Evolutionary conservation across 2,888 invertebrate genomes (phyloP).

Genomic region (Odontocolon sp.): DNA sequence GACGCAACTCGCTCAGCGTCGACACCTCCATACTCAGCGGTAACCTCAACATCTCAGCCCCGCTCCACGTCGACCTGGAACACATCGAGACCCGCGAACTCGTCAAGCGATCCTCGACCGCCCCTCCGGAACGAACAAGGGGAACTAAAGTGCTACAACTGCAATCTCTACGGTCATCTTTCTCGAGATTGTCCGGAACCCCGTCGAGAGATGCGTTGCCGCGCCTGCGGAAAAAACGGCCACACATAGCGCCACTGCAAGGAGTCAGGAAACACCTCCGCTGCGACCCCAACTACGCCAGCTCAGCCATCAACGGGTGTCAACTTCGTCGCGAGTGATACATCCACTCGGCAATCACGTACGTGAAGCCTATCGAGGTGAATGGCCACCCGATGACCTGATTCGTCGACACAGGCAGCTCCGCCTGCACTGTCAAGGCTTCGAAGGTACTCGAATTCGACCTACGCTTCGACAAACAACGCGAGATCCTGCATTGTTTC

Average conservation of each 20-base stretch:
- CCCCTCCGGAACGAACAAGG: background rate
- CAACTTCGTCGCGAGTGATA: background rate
- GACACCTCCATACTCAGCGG: background rate
- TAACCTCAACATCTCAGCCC: background rate
- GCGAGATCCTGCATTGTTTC: slow-evolving; percentile 8
- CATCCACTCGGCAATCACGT: background rate
- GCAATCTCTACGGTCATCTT: background rate
- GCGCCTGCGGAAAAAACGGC: background rate
- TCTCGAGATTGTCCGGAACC: background rate
- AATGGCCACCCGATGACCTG: slow-evolving; percentile 21
- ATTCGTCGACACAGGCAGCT: slow-evolving; percentile 63
- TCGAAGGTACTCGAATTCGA: slow-evolving; percentile 44
- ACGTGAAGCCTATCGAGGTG: slow-evolving; percentile 6
- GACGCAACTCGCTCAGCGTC: background rate
- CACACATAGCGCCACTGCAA: background rate
- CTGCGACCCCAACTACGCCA: background rate
- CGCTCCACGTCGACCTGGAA: background rate
- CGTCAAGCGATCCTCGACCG: background rate
- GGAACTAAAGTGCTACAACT: background rate
- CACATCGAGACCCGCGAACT: background rate
- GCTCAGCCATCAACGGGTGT: background rate
- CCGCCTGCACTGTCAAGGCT: slow-evolving; percentile 62
- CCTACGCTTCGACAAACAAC: slow-evolving; percentile 22
- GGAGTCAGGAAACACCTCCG: background rate
- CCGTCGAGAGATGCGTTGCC: background rate